Percentiles rank a stretch among this genome's conserved stretches.
phyloP scores from a whole-genome alignment of 92 coral and sea anemone genomes.

The Diadumene lineata region DNA sequence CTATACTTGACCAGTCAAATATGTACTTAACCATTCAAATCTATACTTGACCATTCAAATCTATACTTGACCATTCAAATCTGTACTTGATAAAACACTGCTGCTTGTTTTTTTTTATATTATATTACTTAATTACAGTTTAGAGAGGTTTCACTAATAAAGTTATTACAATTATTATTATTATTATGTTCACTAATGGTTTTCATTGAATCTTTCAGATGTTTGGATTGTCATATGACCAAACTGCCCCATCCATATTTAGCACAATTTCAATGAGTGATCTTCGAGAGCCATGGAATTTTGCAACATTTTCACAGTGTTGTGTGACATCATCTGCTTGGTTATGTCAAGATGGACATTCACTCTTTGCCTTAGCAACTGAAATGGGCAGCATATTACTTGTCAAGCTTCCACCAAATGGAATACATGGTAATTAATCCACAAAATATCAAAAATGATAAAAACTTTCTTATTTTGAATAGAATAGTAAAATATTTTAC shows the following conservation, averaged over 20 bases:
- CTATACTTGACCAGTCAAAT: too few species aligned
- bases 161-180: too few species aligned
- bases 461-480: too few species aligned
- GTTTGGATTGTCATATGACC: slow-evolving; percentile 61
- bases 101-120: too few species aligned
- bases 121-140: too few species aligned
- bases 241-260: slow-evolving; percentile 73
- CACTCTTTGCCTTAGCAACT: slow-evolving; percentile 82
- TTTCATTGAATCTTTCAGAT: slow-evolving; percentile 37
- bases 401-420: slow-evolving; percentile 79
- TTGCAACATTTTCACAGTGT: slow-evolving; percentile 71
- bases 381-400: slow-evolving; percentile 69
- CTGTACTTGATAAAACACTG: too few species aligned
- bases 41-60: too few species aligned
- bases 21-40: too few species aligned
- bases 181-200: too few species aligned
- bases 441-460: not conserved
- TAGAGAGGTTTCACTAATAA: too few species aligned
- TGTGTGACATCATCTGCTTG: slow-evolving; percentile 76
- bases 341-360: slow-evolving; percentile 96
- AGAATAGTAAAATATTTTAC: not conserved
- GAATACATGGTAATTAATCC: slow-evolving; percentile 56
- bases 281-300: slow-evolving; percentile 75
- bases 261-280: slow-evolving; percentile 54
- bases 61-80: too few species aligned